Conservation (phyloP, 2,113 vertebrate genomes). For the Cynocephalus volans region DNA sequence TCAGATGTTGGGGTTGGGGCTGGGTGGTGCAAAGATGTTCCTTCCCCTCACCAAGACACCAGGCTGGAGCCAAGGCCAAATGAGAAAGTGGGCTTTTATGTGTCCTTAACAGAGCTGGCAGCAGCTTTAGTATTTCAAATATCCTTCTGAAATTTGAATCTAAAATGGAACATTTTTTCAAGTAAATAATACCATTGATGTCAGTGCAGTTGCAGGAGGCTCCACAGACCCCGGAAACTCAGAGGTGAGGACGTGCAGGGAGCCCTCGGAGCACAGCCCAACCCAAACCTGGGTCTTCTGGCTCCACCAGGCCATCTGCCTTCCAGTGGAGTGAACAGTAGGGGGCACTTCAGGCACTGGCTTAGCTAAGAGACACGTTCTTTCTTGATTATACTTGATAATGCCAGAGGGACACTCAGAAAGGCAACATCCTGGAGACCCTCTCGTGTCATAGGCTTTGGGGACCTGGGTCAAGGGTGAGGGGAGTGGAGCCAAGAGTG, state of each 20-base stretch:
- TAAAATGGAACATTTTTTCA: slow-evolving; percentile 64
- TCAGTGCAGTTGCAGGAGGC: neutral
- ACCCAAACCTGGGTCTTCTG: neutral
- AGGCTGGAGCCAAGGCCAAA: neutral
- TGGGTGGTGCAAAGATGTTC: slow-evolving; percentile 8
- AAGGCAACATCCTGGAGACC: neutral
- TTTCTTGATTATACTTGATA: neutral
- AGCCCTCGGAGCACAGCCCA: neutral
- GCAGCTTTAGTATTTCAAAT: slow-evolving; percentile 72
- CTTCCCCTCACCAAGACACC: neutral
- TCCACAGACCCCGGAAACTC: neutral
- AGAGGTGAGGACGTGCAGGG: neutral
- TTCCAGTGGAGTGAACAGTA: neutral
- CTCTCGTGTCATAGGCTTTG: neutral
- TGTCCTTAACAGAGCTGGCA: slow-evolving; percentile 51
- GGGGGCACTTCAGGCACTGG: neutral
- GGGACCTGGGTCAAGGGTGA: neutral
- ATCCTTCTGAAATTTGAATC: slow-evolving; percentile 65
- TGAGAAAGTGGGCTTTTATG: slow-evolving; percentile 66
- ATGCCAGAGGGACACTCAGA: neutral
- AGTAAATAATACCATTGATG: slow-evolving; percentile 71
- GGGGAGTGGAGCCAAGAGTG: neutral
- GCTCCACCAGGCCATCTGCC: neutral
- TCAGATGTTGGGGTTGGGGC: neutral
- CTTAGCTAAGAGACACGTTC: neutral